Conservation (phyloP, 2,113 vertebrate species). For the Cranoglanis bouderius region DNA sequence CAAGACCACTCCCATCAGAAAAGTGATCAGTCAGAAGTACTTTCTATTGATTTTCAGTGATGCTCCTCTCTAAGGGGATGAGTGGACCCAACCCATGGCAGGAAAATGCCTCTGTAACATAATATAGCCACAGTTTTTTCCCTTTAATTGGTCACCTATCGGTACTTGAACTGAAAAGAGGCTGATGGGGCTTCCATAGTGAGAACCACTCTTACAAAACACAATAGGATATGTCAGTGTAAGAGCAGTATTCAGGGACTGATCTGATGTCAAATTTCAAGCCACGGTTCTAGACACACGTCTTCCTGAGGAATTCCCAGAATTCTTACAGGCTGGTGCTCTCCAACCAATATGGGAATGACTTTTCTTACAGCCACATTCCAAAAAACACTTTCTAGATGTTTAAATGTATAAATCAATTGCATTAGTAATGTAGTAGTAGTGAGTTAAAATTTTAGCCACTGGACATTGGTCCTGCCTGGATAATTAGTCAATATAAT, state of each 20-base stretch:
- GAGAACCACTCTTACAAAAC: no score
- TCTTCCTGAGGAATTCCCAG: slow-evolving; percentile 18
- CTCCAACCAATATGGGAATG: not conserved
- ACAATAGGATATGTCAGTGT: not conserved
- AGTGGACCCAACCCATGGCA: not conserved
- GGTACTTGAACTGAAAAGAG: no score
- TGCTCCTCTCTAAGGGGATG: no score
- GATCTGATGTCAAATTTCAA: slow-evolving; percentile 29
- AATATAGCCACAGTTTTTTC: no score
- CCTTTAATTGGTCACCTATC: no score
- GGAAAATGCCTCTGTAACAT: no score
- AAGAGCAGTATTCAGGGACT: no score
- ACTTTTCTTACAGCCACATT: not conserved
- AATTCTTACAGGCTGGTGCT: slow-evolving; percentile 28
- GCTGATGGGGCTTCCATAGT: no score
- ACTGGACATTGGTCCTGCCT: not conserved
- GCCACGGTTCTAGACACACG: slow-evolving; percentile 14
- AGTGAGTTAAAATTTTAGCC: not conserved
- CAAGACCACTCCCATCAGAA: not conserved
- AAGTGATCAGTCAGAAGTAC: not conserved
- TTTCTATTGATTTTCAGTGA: not conserved
- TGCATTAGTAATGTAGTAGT: not conserved
- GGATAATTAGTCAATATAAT: not conserved
- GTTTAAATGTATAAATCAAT: not conserved
- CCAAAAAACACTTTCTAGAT: not conserved